Evolutionary conservation across 2,113 vertebrate genomes (phyloP).

Genomic region (Oncorhynchus keta): DNA sequence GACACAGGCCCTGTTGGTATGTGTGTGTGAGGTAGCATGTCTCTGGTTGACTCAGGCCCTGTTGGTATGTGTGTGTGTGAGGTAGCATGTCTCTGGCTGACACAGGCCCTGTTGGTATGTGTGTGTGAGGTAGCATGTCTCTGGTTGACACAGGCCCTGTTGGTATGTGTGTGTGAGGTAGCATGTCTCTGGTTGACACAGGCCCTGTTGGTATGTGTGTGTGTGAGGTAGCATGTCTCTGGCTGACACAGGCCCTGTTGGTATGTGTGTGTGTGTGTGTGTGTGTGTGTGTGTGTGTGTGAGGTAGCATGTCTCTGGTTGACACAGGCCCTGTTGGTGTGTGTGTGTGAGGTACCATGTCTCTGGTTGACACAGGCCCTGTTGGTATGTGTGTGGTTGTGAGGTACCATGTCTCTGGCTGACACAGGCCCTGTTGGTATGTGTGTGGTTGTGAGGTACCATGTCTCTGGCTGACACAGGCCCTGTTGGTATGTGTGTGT

Average conservation of each 20-base stretch:
- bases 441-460: neutral
- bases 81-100: no score
- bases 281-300: constrained; percentile 3
- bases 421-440: neutral
- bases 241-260: neutral
- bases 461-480: no score
- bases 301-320: no score
- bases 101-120: neutral
- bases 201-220: neutral
- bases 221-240: neutral
- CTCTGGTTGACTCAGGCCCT: neutral
- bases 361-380: neutral
- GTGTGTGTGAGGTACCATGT: neutral
- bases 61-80: constrained; percentile 7
- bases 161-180: constrained; percentile 8
- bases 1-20: neutral
- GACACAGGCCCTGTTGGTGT: neutral
- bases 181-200: no score
- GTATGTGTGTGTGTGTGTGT: no score
- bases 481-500: constrained; percentile 10
- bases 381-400: constrained; percentile 10
- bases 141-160: neutral
- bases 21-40: neutral
- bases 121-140: neutral
- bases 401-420: no score